These are phyloP conservation scores for Pteropus rufus DNA, from an alignment of 2,797 vertebrate genomes.

Conservation along the genomic window DNA sequence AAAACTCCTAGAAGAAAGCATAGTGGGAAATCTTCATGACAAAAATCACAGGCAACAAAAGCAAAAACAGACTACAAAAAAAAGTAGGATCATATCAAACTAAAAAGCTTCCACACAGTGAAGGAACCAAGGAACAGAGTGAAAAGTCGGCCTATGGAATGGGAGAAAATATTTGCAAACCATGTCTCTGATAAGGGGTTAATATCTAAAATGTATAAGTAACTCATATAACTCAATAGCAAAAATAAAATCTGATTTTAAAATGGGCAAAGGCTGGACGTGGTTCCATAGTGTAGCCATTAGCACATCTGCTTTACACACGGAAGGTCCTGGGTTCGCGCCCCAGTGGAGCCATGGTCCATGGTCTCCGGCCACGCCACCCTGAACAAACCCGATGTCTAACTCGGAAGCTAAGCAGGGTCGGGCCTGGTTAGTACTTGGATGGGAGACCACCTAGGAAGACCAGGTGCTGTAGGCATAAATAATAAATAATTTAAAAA, in stretches of 20 bases:
- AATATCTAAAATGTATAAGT: not conserved
- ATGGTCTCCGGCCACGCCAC: no score
- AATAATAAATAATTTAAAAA: not conserved
- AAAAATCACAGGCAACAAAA: not conserved
- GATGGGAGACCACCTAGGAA: no score
- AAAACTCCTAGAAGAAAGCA: not conserved
- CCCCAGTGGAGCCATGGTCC: no score
- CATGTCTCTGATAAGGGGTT: not conserved
- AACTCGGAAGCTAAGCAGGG: no score
- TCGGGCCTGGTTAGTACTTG: no score
- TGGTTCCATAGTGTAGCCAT: no score
- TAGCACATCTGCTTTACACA: no score
- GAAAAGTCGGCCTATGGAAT: not conserved
- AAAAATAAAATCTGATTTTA: not conserved
- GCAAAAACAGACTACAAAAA: not conserved
- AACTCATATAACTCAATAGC: not conserved
- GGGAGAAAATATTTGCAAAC: not conserved
- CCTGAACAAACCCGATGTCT: no score
- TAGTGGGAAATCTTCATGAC: not conserved
- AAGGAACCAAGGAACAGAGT: not conserved
- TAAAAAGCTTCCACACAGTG: not conserved
- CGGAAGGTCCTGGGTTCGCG: no score
- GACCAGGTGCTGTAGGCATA: no score
- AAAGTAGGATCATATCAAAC: not conserved
- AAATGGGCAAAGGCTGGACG: not conserved